phyloP scores from a whole-genome alignment of 2,113 vertebrate genomes.

The Delphinapterus leucas region DNA sequence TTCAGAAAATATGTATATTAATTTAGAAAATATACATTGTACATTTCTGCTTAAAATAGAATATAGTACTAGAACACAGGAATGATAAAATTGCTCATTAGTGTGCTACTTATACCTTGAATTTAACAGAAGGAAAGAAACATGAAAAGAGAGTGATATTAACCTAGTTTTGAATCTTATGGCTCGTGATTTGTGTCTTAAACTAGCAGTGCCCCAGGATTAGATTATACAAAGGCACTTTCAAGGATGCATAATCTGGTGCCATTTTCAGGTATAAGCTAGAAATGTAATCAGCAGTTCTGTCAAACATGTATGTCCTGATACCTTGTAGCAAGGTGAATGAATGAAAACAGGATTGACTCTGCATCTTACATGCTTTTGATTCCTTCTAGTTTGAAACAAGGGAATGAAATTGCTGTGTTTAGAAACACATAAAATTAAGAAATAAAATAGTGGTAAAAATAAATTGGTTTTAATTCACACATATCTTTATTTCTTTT shows the following conservation, averaged over 20 bases:
- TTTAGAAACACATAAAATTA: neutral
- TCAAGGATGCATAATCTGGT: neutral
- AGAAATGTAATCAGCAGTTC: neutral
- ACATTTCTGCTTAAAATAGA: neutral
- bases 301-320: neutral
- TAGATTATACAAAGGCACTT: neutral
- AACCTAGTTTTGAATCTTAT: neutral
- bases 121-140: neutral
- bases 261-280: neutral
- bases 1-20: neutral
- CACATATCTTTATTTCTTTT: neutral
- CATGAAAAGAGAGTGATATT: neutral
- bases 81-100: neutral
- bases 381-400: neutral
- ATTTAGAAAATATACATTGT: neutral
- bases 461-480: neutral
- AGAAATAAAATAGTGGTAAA: neutral
- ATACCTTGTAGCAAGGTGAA: neutral
- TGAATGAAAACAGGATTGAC: neutral
- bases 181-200: neutral
- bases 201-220: neutral
- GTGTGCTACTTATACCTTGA: neutral
- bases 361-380: neutral
- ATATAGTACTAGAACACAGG: neutral
- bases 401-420: neutral